These are phyloP conservation scores for Pseudopleuronectes americanus DNA, from an alignment of 2,797 vertebrate genomes.

Conservation along the genomic window DNA sequence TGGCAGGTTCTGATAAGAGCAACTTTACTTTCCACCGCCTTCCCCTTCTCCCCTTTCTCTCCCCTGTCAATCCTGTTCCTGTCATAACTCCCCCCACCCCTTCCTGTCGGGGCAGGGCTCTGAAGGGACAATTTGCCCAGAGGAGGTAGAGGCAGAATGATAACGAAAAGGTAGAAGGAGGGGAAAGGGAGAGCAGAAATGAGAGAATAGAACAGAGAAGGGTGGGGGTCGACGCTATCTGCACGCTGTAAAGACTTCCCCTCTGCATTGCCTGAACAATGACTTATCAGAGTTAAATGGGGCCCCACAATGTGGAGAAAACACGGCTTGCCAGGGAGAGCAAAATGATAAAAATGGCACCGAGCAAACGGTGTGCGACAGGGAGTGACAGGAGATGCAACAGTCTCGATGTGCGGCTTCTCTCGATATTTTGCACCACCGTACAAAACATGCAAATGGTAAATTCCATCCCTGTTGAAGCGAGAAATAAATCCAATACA, in stretches of 20 bases:
- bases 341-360: slow-evolving; percentile 56
- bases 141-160: slow-evolving; percentile 45
- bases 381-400: slow-evolving; percentile 60
- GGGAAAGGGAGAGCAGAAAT: slow-evolving; percentile 13
- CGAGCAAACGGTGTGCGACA: slow-evolving; percentile 61
- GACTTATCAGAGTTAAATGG: slow-evolving; percentile 71
- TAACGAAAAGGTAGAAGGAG: slow-evolving; percentile 11
- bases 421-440: slow-evolving; percentile 34
- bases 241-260: slow-evolving; percentile 20
- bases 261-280: slow-evolving; percentile 65
- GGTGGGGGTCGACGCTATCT: slow-evolving; percentile 3
- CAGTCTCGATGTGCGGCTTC: slow-evolving; percentile 45
- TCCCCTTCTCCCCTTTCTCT: slow-evolving; percentile 34
- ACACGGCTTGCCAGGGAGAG: slow-evolving; percentile 22
- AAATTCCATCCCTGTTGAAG: slow-evolving; percentile 69
- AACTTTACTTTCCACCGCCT: slow-evolving; percentile 73
- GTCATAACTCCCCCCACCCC: slow-evolving; percentile 58
- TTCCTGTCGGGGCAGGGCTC: slow-evolving; percentile 27
- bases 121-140: slow-evolving; percentile 63
- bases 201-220: slow-evolving; percentile 11
- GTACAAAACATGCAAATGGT: slow-evolving; percentile 56
- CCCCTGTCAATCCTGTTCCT: slow-evolving; percentile 65
- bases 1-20: slow-evolving; percentile 80
- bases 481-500: slow-evolving; percentile 68
- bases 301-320: slow-evolving; percentile 43